These are phyloP conservation scores for Tyrophagus putrescentiae DNA, from an alignment of 1,140 invertebrate genomes.

Conservation along the genomic window DNA sequence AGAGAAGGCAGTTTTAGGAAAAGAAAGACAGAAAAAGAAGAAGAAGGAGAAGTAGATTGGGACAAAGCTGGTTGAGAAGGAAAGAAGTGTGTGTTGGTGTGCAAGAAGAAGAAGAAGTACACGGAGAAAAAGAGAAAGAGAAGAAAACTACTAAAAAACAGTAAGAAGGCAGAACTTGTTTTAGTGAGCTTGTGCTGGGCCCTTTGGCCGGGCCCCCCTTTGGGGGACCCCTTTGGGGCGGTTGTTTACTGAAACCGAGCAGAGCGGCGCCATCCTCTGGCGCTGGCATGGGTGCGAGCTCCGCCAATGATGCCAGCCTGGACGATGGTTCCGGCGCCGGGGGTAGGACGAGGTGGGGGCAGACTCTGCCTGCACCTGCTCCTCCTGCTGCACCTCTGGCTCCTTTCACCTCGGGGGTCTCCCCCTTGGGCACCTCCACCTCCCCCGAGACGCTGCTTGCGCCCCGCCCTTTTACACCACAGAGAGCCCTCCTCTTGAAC, in stretches of 20 bases:
- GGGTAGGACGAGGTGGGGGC: not conserved
- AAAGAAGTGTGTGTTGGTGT: too few relatives aligned
- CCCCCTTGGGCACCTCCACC: conserved; percentile 13
- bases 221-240: not conserved
- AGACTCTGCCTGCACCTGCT: not conserved
- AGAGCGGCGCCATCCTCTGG: not conserved
- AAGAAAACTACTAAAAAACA: too few relatives aligned
- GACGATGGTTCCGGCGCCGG: conserved; percentile 11
- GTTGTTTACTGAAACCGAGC: conserved; percentile 4
- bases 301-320: conserved; percentile 19
- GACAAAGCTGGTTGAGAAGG: too few relatives aligned
- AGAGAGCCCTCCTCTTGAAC: conserved; percentile 18
- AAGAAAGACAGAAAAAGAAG: too few relatives aligned
- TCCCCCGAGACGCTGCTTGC: conserved; percentile 14
- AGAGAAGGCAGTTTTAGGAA: too few relatives aligned
- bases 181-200: not conserved
- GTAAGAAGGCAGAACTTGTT: too few relatives aligned
- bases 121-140: not conserved
- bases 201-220: not conserved
- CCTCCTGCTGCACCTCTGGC: not conserved
- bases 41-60: too few relatives aligned
- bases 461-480: conserved; percentile 16
- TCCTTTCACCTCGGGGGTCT: not conserved
- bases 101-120: not conserved
- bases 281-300: conserved; percentile 9